Evolutionary conservation across 2,113 vertebrate species (phyloP).

Genomic region (Orthonyx spaldingii): DNA sequence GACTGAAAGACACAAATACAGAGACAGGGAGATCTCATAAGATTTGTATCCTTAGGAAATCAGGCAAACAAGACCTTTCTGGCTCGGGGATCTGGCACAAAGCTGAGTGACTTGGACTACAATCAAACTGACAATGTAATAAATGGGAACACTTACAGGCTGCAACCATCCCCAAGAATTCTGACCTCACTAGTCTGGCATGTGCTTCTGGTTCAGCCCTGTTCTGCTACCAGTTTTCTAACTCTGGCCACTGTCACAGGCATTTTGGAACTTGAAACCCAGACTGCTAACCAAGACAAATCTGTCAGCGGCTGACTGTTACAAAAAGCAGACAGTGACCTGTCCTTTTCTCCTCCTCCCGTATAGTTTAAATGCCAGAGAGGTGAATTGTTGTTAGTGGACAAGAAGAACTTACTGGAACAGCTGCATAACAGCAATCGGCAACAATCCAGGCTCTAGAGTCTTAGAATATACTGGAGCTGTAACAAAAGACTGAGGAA

Average conservation of each 20-base stretch:
- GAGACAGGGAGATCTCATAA: background rate
- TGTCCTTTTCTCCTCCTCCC: background rate
- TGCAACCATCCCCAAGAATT: constrained; percentile 64
- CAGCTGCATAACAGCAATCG: background rate
- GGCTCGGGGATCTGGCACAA: constrained; percentile 55
- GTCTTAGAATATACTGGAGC: background rate
- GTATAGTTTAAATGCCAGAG: background rate
- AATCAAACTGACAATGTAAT: constrained; percentile 56
- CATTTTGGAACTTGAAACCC: constrained; percentile 25
- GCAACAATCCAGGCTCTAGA: background rate
- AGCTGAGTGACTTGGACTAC: constrained; percentile 63
- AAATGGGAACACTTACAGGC: constrained; percentile 51
- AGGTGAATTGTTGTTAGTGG: background rate
- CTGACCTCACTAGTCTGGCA: constrained; percentile 65
- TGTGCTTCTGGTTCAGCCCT: constrained; percentile 63
- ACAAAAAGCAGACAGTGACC: constrained; percentile 19
- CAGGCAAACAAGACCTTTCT: constrained; percentile 50
- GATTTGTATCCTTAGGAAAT: constrained; percentile 18
- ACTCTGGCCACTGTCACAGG: constrained; percentile 46
- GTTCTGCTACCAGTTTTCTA: constrained; percentile 49
- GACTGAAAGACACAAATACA: background rate
- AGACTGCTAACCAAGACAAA: constrained; percentile 53
- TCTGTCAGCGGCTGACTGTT: constrained; percentile 40
- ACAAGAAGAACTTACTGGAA: background rate
- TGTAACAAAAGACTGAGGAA: background rate